Evolutionary conservation across 2,888 invertebrate genomes (phyloP), one percentile per base, ranked within the genome.

Genomic region (Drosophila crucigera): DNA sequence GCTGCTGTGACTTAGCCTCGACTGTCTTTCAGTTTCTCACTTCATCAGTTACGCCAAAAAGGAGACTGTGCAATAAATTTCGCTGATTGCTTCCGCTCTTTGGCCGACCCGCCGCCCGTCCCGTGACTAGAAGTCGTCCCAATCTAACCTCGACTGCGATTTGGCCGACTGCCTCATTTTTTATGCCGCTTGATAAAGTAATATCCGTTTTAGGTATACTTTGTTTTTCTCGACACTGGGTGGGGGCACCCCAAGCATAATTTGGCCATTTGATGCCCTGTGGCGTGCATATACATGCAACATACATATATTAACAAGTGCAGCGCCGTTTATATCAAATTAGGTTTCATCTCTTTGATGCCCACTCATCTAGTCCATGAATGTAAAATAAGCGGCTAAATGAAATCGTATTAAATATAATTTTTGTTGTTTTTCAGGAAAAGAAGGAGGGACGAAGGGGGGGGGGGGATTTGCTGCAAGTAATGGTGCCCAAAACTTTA

Each of bases 171-270:
- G 85, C 62, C 85, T 84, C 90, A 88, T 89, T 89, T 89, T 89
- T 88, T 88, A 88, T 88, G 90, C 90, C 84, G 84, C 88, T 88
- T 88, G 87, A 88, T 88, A 89, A 88, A 88, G 90, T 88, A 88
- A 88, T 88, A 88, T 88, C 88, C 87, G 90, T 78, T 88, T 89
- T 88, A 89, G 84, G 84, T 88, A 85, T 75, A 82, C 76, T 73
- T 83, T 76, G 62, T 64, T 56, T 55, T 31, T 41, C 39, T 39
- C n/a, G 30, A 14, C 19, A 37, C 25, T 4, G 19, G 28, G 7
- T 16, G 25, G 19, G 16, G 31, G 22, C 25, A 50, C 47, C 2
- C 31, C 61, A 31, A 28, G 64, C 25, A 64, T 64, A 39, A 41
- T 35, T 43, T 67, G 28, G 53, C 53, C 19, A 54, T 68, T 60